Conservation (phyloP, 2,113 vertebrate species). For the Columba livia region DNA sequence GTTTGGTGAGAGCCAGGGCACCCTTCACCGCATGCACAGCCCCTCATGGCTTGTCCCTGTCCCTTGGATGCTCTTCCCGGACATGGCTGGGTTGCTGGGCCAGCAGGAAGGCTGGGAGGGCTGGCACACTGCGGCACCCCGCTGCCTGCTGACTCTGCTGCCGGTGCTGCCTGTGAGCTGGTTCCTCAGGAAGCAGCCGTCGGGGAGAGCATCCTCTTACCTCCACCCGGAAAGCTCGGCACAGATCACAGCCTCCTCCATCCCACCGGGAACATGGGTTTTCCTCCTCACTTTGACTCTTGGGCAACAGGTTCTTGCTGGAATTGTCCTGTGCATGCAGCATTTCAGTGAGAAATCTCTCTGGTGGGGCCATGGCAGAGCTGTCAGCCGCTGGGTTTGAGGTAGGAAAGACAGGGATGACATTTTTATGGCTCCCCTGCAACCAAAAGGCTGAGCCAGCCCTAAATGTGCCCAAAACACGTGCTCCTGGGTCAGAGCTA, state of each 20-base stretch:
- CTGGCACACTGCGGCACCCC: neutral
- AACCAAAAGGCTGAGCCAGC: neutral
- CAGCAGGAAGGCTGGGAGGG: neutral
- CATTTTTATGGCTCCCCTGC: neutral
- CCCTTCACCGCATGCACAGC: accelerated
- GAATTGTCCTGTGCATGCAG: neutral
- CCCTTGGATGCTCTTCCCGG: neutral
- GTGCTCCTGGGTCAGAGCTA: neutral
- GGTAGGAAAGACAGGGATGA: neutral
- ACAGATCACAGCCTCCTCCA: neutral
- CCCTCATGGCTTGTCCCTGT: accelerated
- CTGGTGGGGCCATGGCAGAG: neutral
- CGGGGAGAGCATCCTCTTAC: slow-evolving; percentile 15
- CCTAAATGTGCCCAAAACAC: neutral
- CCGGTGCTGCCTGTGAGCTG: neutral
- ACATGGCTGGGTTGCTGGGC: neutral
- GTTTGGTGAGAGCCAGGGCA: accelerated
- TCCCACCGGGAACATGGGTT: neutral
- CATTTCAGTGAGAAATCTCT: neutral
- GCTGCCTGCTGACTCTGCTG: neutral
- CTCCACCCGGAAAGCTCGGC: slow-evolving; percentile 23
- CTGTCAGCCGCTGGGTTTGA: neutral
- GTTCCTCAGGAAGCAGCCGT: slow-evolving; percentile 50
- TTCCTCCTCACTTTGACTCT: neutral
- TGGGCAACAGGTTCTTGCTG: neutral